Evolutionary conservation across 1,140 invertebrate genomes (phyloP), one percentile per base, ranked within the genome.

Genomic region (Apis cerana): DNA sequence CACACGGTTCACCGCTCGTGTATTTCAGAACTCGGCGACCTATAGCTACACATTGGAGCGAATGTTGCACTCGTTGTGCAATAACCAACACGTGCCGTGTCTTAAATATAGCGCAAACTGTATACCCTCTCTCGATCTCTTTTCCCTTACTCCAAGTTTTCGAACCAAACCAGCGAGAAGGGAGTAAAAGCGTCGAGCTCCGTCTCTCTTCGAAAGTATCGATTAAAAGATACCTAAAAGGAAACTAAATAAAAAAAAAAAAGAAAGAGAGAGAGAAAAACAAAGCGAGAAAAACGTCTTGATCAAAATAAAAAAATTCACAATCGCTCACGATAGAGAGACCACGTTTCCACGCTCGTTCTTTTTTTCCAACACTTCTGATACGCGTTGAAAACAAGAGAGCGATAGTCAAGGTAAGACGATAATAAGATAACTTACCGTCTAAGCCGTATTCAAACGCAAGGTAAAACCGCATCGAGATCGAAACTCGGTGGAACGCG

Each of bases 41-140:
- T 56, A 78, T 27, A 79, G 59, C 75, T 58, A 21, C 33, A 43
- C 65, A 59, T 58, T 83, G 58, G 43, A 83, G 54, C 75, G 75
- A 83, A 71, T 76, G 81, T 83, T 79, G 81, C 68, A 72, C 81
- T 76, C 75, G 75, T 84, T 84, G 78, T 80, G 78, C 78, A 81
- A 84, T 84, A 81, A 81, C 70, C 78, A 84, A 84, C 78, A 80
- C 70, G 82, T 83, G 82, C 70, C 82, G 65, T 59, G 77, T 75
- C 78, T 84, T 84, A 84, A 84, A 84, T 84, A 84, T 81, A 81
- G 71, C 78, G 9, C 78, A 64, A 75, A 84, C 78, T 50, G 43
- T 72, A 17, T 58, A 7, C 43, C 23, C 52, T 27, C 50, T 8
- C 58, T 59, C 9, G 15, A 33, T 64, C 27, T 48, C 19, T n/a